Percentiles rank a stretch among this genome's conserved stretches.
These are phyloP conservation scores for Papio anubis DNA, from an alignment of 2,113 vertebrate species.

Conservation along the genomic window DNA sequence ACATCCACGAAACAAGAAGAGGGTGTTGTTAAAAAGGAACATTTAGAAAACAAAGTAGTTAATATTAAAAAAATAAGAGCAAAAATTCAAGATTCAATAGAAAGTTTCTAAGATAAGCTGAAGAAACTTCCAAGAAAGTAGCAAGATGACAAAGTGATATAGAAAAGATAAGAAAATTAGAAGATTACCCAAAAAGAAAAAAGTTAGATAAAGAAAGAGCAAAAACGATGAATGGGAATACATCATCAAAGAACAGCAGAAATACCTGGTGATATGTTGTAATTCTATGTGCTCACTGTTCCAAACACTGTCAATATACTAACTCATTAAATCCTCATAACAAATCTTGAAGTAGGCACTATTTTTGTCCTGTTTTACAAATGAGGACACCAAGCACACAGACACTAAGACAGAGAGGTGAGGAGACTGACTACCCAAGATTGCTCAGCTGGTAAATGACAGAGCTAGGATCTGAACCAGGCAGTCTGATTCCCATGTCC, in stretches of 20 bases:
- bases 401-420: neutral
- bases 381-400: neutral
- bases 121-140: neutral
- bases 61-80: neutral
- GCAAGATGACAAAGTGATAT: neutral
- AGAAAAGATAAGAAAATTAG: neutral
- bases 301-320: too few relatives aligned
- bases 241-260: neutral
- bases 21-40: neutral
- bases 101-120: neutral
- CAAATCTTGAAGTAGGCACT: neutral
- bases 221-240: fast-evolving
- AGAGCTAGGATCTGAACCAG: neutral
- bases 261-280: neutral
- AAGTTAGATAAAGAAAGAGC: neutral
- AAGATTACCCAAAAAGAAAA: neutral
- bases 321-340: neutral
- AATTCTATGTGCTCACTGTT: fast-evolving
- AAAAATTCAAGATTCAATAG: neutral
- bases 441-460: too few relatives aligned
- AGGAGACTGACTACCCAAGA: neutral
- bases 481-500: neutral
- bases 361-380: neutral
- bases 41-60: neutral
- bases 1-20: neutral